These are phyloP conservation scores for Cyprinodon variegatus DNA, from an alignment of 2,113 vertebrate species.

Conservation along the genomic window DNA sequence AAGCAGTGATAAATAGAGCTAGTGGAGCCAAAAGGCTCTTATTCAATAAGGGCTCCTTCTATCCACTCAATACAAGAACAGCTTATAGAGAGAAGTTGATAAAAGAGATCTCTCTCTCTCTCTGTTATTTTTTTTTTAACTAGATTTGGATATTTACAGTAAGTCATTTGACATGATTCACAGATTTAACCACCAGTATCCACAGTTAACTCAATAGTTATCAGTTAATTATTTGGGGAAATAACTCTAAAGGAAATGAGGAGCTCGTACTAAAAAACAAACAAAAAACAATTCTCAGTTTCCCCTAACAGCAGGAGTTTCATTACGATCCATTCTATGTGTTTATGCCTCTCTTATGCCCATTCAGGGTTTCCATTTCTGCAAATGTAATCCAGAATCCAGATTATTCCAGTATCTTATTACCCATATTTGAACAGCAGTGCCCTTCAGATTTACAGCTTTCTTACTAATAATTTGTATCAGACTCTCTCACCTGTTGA, in stretches of 20 bases:
- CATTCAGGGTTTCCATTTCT: not conserved
- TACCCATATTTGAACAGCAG: not conserved
- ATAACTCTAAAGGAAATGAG: not conserved
- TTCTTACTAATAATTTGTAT: too few relatives aligned
- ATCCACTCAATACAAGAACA: conserved; percentile 37
- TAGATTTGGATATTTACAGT: not conserved
- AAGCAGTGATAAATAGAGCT: conserved; percentile 26
- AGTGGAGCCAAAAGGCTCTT: conserved; percentile 1
- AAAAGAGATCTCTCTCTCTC: conserved; percentile 3
- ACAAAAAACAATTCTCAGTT: not conserved
- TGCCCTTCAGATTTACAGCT: too few relatives aligned
- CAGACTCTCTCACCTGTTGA: too few relatives aligned
- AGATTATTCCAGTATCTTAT: not conserved
- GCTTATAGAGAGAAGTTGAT: conserved; percentile 6
- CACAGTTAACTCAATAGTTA: not conserved
- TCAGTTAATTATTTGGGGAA: not conserved
- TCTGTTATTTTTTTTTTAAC: not conserved
- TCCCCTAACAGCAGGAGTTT: not conserved
- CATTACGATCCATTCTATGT: not conserved
- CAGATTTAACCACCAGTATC: not conserved
- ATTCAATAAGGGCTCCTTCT: conserved; percentile 44
- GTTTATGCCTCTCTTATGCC: not conserved
- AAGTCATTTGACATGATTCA: not conserved
- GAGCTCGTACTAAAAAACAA: not conserved
- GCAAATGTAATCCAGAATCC: not conserved